phyloP scores from a whole-genome alignment of 1,140 invertebrate genomes.

The Chelonus insularis region DNA sequence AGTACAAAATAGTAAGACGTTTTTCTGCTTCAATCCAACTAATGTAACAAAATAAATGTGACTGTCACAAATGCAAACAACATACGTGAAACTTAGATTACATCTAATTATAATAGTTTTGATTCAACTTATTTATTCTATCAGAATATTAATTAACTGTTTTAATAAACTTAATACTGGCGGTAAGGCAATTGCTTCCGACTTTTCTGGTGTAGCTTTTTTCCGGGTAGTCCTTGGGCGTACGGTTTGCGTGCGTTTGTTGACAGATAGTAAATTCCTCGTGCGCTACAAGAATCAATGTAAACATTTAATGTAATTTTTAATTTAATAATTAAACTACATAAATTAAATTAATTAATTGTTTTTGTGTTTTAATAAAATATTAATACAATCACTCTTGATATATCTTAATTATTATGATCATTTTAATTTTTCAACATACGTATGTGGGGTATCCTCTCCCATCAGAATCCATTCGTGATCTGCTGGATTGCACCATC shows the following conservation, averaged over 20 bases:
- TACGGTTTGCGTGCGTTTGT: conserved; percentile 83
- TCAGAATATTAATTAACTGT: conserved; percentile 57
- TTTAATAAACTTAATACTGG: conserved; percentile 59
- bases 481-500: conserved; percentile 76
- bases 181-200: conserved; percentile 58
- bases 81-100: too few species aligned
- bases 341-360: too few species aligned
- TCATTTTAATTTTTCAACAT: conserved; percentile 56
- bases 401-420: too few species aligned
- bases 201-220: conserved; percentile 57
- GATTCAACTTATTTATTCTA: conserved; percentile 44
- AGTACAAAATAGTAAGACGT: too few species aligned
- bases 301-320: conserved; percentile 38
- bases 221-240: conserved; percentile 77
- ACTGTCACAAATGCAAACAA: too few species aligned
- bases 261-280: conserved; percentile 81
- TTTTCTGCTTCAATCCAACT: too few species aligned
- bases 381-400: too few species aligned
- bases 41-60: too few species aligned
- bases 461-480: conserved; percentile 82
- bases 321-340: neutral
- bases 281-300: too few species aligned
- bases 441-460: conserved; percentile 75
- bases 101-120: neutral
- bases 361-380: neutral